Base-by-base conservation (phyloP, 2,888 invertebrate species). In the Agrotis puta region DNA sequence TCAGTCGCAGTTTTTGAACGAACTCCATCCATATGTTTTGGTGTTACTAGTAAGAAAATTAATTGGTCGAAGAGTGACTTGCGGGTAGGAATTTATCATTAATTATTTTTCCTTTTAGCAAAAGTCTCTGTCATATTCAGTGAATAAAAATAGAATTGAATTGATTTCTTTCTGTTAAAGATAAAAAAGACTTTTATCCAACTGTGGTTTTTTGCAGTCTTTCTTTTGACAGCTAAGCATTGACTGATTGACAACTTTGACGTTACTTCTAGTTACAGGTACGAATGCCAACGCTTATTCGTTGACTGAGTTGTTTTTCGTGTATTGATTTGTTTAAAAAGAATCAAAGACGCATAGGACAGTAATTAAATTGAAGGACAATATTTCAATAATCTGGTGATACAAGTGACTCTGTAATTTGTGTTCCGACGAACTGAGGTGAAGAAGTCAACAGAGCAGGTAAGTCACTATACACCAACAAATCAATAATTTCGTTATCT, bases 251-350 rank as follows among this genome's bases (percentile, higher is more conserved):
- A 77, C 77, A 74, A 53, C 22, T 77, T 74, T 74, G 72, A 72
- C 72, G 68, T 75, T 70, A 56, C 58, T 57, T 59, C 39, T 20
- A 65, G 9, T 3, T 22, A 18, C 20, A 66, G 53, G 48, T 79
- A 75, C 48, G 74, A 74, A 80, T 82, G 82, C 76, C 83, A 83
- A 82, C 84, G 85, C 76, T 85, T 80, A 68, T 75, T 88, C 84
- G 86, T 86, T 81, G 82, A 86, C 78, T 74, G 81, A 84, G 79
- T 87, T 87, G 85, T 88, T 89, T 84, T 89, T 89, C 88, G 87
- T 90, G 86, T 91, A 91, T 91, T 88, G 90, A 91, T 90, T 76
- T 84, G 77, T 82, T 6, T 70, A 72, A 54, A 39, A 74, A 72
- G 71, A 86, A 85, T 85, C 79, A 77, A 81, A 67, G 79, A 75